These are phyloP conservation scores for Nannospalax galili DNA, from an alignment of 2,113 vertebrate species.

Conservation along the genomic window DNA sequence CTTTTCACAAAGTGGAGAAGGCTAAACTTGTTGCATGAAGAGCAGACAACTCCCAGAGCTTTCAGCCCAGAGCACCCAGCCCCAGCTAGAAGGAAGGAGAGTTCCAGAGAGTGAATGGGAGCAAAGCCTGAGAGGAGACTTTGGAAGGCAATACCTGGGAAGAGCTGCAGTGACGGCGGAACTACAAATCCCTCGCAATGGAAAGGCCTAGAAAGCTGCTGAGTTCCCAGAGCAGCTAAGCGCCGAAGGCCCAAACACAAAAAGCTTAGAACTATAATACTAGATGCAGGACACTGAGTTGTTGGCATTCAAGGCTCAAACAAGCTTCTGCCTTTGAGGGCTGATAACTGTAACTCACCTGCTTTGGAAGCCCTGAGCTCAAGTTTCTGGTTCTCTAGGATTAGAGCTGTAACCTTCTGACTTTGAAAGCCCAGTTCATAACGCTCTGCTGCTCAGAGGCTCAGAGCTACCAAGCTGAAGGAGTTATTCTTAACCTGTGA, in stretches of 20 bases:
- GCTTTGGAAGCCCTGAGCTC: not conserved
- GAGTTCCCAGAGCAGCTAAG: not conserved
- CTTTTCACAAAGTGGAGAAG: not conserved
- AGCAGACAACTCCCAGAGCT: not conserved
- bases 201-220: not conserved
- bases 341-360: no score
- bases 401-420: not conserved
- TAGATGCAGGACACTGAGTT: not conserved
- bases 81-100: not conserved
- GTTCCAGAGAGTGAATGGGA: not conserved
- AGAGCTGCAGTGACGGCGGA: no score
- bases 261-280: not conserved
- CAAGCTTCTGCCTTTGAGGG: not conserved
- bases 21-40: not conserved
- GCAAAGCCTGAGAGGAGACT: not conserved
- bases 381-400: not conserved
- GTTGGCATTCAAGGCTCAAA: not conserved
- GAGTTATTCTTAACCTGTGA: not conserved
- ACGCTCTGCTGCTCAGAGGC: not conserved
- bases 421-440: not conserved
- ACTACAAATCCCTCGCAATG: no score
- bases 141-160: not conserved
- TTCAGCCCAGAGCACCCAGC: not conserved
- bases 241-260: not conserved
- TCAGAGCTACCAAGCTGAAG: not conserved